phyloP scores from a whole-genome alignment of 2,797 vertebrate species.

The Anabas testudineus region DNA sequence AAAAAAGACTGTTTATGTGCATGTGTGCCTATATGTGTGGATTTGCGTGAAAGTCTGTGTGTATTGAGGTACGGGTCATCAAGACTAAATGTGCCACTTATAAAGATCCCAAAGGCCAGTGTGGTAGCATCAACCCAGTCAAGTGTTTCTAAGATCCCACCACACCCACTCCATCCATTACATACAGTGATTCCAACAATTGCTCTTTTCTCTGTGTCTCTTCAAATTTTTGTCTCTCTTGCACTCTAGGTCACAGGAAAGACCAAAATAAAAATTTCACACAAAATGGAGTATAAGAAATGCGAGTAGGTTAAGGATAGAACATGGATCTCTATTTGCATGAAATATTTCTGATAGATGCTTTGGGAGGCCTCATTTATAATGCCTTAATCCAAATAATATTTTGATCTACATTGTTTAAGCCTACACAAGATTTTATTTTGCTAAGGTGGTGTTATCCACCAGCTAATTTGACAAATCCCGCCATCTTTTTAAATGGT shows the following conservation, averaged over 20 bases:
- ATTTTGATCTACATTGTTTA: not conserved
- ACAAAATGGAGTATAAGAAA: conserved; percentile 1
- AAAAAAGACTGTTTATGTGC: conserved; percentile 26
- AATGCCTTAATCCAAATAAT: too few relatives aligned
- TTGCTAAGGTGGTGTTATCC: not conserved
- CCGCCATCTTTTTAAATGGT: not conserved
- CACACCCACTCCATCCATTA: conserved; percentile 45
- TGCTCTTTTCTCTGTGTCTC: not conserved
- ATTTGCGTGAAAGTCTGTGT: conserved; percentile 18
- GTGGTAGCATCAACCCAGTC: conserved; percentile 60
- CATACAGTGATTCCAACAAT: conserved; percentile 24
- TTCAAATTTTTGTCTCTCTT: not conserved
- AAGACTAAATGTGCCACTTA: conserved; percentile 76
- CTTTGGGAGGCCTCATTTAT: too few relatives aligned
- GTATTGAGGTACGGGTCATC: conserved; percentile 34
- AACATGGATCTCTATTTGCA: not conserved
- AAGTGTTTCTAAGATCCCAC: conserved; percentile 74
- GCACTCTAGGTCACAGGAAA: not conserved
- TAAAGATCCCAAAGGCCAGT: conserved; percentile 65
- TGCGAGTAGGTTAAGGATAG: not conserved
- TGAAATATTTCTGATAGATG: not conserved
- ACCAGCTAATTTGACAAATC: not conserved
- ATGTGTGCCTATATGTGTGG: conserved; percentile 14
- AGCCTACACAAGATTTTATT: not conserved
- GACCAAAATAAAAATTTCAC: conserved; percentile 1